Base-by-base conservation (phyloP, 2,797 vertebrate genomes). In the Gymnopithys bicolor region DNA sequence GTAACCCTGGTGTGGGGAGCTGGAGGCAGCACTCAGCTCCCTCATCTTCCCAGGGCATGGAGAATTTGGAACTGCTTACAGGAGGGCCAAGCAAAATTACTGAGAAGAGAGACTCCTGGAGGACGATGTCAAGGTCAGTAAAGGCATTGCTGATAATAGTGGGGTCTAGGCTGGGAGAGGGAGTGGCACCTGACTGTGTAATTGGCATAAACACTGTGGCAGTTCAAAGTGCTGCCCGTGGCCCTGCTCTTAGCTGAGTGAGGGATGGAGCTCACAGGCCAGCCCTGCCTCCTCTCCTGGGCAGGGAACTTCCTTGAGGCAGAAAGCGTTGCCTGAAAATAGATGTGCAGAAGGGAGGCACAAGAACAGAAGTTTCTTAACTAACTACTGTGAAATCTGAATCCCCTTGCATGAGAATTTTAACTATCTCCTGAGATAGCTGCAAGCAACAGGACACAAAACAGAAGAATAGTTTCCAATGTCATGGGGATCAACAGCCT, bases 61-160 rank as follows among this genome's bases (percentile, higher is more conserved):
- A 46, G 33, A 27, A 80, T 33, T 27, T 23, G 3, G 39, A 46
- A 32, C 5, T 62, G 39, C 1, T 51, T 68, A 49, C 43, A 69
- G 30, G 7, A 55, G 14, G 21, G 9, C 32, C 63, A 85, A 53
- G 48, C 43, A 64, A 67, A 62, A 19, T 28, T 11, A 27, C 49
- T 73, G 60, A n/a, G 27, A 32, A 48, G n/a, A 19, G 19, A 63
- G 32, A 71, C 23, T 53, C 32, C 39, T 43, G 59, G 30, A 62
- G 21, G 14, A 33, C 0, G 0, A 7, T 43, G 24, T 48, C 15
- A 25, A 37, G 48, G 66, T 67, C 66, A 59, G 9, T 52, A n/a
- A 59, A 69, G 83, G 48, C 10, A 8, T 8, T 67, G n/a, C 41
- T 75, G 41, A 19, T 41, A 51, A 45, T 14, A 35, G 22, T 6